Evolutionary conservation across 2,888 invertebrate genomes (phyloP), one percentile per base, ranked within the genome.

Genomic region (Heliconius ethilla): DNA sequence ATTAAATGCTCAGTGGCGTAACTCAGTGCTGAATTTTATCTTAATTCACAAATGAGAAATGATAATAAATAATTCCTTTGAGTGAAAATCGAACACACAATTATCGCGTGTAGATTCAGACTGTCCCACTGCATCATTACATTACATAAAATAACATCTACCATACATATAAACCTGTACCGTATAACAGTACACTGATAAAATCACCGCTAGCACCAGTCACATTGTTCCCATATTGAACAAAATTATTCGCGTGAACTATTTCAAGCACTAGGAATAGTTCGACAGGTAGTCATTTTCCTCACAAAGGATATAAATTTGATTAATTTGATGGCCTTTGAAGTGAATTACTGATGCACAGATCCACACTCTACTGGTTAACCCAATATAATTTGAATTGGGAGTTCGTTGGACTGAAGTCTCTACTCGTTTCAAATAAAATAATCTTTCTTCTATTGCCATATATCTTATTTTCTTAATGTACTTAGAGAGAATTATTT

Each of bases 311-410:
- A n/a, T 40, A 67, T 37, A 40, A 40, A 40, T 69, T 69, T 69
- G 67, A 40, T 40, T 40, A 69, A 69, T 69, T 69, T 69, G 67
- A 69, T 15, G 25, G 67, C 37, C 40, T 69, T 40, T 69, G 67
- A 69, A 40, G 40, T 40, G 15, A 69, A 69, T 69, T 69, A 69
- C n/a, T 40, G 40, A 40, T 69, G 67, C 67, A 69, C n/a, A 69
- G 67, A 40, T 69, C 25, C 67, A 40, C 37, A 40, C 40, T 2
- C 6, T 40, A 3, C 40, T 25, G 7, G 67, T 13, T 13, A 25
- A 67, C 67, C 67, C 67, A 37, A n/a, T 67, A 69, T 13, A 69
- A 55, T 55, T 69, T 40, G 11, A 69, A 69, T 37, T 69, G 13
- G 67, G 40, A 40, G 13, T 67, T 40, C 40, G 40, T 40, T 40